phyloP scores from a whole-genome alignment of 1,140 invertebrate genomes.

The Vanessa tameamea region DNA sequence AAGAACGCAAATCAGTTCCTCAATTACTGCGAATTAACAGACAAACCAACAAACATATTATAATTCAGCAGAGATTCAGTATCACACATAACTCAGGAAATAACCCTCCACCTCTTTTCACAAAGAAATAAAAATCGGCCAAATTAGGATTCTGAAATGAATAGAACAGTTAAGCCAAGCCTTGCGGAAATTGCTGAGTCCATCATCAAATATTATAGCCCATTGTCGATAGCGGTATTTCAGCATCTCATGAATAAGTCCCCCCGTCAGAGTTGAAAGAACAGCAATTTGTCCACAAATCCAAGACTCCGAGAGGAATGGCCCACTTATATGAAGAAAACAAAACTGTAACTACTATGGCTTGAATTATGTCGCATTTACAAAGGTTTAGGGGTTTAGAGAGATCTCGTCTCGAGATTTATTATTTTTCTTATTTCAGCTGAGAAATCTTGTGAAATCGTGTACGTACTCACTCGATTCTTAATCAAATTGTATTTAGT shows the following conservation, averaged over 20 bases:
- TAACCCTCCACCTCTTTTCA: too few species aligned
- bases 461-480: neutral
- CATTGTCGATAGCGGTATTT: constrained; percentile 14
- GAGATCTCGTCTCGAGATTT: constrained; percentile 1
- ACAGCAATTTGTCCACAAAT: constrained; percentile 28
- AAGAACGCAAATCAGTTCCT: too few species aligned
- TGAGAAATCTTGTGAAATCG: neutral
- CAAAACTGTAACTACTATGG: constrained; percentile 15
- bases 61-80: too few species aligned
- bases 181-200: neutral
- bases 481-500: neutral
- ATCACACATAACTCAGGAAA: too few species aligned
- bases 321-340: constrained; percentile 22
- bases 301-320: constrained; percentile 3
- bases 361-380: constrained; percentile 30
- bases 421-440: constrained; percentile 9
- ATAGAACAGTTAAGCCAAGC: neutral
- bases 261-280: constrained; percentile 18
- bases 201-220: constrained; percentile 11
- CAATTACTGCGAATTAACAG: too few species aligned
- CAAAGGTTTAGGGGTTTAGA: constrained; percentile 10
- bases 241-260: constrained; percentile 18
- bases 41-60: too few species aligned
- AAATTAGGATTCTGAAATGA: neutral
- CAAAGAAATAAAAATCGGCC: neutral